Base-by-base conservation (phyloP, 2,113 vertebrate genomes). In the Hoplias malabaricus region DNA sequence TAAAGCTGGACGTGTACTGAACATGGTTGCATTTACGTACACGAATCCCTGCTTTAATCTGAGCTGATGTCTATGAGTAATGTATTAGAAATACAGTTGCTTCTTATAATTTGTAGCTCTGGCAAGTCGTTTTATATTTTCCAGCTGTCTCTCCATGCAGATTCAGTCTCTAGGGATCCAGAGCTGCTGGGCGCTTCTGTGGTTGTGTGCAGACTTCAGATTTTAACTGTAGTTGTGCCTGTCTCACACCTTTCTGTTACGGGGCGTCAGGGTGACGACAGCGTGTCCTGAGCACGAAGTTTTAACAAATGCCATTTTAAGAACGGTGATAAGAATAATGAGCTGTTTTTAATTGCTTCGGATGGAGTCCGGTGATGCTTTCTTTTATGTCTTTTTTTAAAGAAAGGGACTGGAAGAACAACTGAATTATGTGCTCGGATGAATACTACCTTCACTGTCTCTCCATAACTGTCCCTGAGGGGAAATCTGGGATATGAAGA, bases 221-320 rank as follows among this genome's bases (percentile, higher is more conserved):
- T 48, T 1, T 16, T 13, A 13, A 53, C 19, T 25, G 31, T 31
- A 54, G 50, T 36, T 3, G 4, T 14, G 34, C 42, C n/a, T 40
- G 34, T 31, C 36, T 73, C 2, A 21, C 38, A 73, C 54, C 70
- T 73, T 73, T 59, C 53, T 42, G 69, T 36, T 42, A 42, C 34
- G n/a, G 34, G 36, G 42, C n/a, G 33, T 59, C 36, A 27, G 34
- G 3, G 27, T 25, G 38, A 42, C 29, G 69, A 34, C 23, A 27
- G 50, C 50, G 56, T 71, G 33, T 56, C 16, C 12, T 56, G 2
- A 71, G 33, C 21, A 13, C 27, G 12, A 57, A 31, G 13, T 27
- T 57, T 40, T 10, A 9, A 3, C 12, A 25, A 14, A 53, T n/a
- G n/a, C n/a, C n/a, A n/a, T n/a, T n/a, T n/a, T n/a, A n/a, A n/a